Percentiles rank a stretch among this genome's conserved stretches.
Conservation (phyloP, 2,888 invertebrate species). For the Amphiduros pacificus region DNA sequence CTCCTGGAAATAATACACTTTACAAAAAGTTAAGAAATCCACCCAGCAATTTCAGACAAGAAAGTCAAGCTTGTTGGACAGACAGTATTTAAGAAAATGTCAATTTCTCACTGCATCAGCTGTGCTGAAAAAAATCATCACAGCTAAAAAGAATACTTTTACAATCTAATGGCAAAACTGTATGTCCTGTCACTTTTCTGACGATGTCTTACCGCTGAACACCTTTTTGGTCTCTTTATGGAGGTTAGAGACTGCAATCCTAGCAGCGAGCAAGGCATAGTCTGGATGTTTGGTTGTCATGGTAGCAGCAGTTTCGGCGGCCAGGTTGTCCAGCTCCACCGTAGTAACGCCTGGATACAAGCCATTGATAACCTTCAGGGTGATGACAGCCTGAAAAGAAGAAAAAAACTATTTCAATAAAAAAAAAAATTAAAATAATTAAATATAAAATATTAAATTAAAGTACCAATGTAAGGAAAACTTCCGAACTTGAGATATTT, state of each 20-base stretch:
- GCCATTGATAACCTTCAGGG: slow-evolving; percentile 85
- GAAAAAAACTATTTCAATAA: neutral
- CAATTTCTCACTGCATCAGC: too few relatives aligned
- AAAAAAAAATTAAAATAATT: neutral
- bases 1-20: too few relatives aligned
- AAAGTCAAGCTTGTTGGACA: too few relatives aligned
- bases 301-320: slow-evolving; percentile 97
- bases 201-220: slow-evolving; percentile 66
- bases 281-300: slow-evolving; percentile 98
- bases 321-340: slow-evolving; percentile 93
- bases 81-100: too few relatives aligned
- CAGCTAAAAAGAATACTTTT: too few relatives aligned
- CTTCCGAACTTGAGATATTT: too few relatives aligned
- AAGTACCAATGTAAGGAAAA: too few relatives aligned
- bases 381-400: slow-evolving; percentile 55
- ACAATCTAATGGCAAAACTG: too few relatives aligned
- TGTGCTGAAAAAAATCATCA: too few relatives aligned
- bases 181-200: too few relatives aligned
- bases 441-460: neutral
- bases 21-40: too few relatives aligned
- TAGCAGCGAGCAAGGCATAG: slow-evolving; percentile 73
- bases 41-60: too few relatives aligned
- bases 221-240: slow-evolving; percentile 97
- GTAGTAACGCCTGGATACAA: slow-evolving; percentile 96
- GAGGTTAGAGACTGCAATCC: slow-evolving; percentile 94